phyloP scores from a whole-genome alignment of 1,140 invertebrate species.

The Trichomalopsis sarcophagae region DNA sequence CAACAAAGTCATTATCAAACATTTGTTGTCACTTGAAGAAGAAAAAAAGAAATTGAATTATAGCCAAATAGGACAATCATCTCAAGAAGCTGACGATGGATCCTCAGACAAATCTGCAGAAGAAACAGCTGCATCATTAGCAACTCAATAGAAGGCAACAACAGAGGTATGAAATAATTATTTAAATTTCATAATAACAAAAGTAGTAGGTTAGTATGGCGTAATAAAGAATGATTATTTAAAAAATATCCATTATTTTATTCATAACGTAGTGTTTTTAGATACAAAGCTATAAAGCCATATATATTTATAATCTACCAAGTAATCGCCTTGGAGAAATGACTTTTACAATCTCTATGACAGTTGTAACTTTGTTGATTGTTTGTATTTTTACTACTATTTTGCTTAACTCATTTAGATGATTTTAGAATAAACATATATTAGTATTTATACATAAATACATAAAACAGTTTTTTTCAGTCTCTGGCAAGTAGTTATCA shows the following conservation, averaged over 20 bases:
- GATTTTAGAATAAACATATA: background rate
- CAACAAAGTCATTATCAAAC: slow-evolving; percentile 50
- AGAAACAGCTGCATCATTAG: background rate
- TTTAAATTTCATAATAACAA: background rate
- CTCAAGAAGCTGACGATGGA: background rate
- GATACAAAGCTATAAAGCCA: background rate
- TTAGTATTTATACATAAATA: background rate
- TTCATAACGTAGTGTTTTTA: background rate
- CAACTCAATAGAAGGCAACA: background rate
- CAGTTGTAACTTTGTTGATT: background rate
- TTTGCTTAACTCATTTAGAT: background rate
- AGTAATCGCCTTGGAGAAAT: background rate
- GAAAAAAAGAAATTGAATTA: slow-evolving; percentile 2
- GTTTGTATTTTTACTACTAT: background rate
- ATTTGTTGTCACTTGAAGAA: slow-evolving; percentile 38
- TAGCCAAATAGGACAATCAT: background rate
- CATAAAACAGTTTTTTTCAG: background rate
- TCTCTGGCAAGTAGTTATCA: background rate
- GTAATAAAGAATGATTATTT: background rate
- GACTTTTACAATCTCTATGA: background rate
- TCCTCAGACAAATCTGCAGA: background rate
- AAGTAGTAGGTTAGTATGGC: background rate
- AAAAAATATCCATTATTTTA: background rate
- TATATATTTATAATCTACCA: background rate
- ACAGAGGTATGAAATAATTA: background rate